phyloP scores from a whole-genome alignment of 2,113 vertebrate genomes.

The Tachycineta bicolor region DNA sequence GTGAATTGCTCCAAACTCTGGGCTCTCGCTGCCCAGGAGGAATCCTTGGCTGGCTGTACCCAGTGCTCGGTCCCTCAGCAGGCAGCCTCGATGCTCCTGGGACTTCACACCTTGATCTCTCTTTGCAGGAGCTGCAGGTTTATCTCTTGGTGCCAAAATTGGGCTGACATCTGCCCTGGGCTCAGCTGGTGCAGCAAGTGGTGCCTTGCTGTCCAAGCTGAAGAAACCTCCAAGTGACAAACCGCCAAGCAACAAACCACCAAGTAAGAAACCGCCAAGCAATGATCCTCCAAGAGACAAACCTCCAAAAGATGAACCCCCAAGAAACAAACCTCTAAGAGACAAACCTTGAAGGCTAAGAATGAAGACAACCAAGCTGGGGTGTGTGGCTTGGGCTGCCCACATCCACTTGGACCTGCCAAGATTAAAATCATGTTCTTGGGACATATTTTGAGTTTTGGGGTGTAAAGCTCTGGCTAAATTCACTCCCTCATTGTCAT shows the following conservation, averaged over 20 bases:
- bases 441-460: not conserved
- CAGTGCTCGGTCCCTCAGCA: fast-evolving
- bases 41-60: not conserved
- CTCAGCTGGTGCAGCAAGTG: fast-evolving
- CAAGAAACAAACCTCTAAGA: no score
- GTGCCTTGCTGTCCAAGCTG: fast-evolving
- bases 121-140: not conserved
- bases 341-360: no score
- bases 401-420: not conserved
- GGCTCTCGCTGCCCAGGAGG: not conserved
- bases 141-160: fast-evolving
- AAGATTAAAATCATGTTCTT: no score
- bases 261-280: no score
- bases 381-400: not conserved
- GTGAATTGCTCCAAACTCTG: fast-evolving
- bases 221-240: no score
- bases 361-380: not conserved
- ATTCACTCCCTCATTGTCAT: not conserved
- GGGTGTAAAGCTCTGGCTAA: not conserved
- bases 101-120: fast-evolving
- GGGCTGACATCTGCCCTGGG: fast-evolving
- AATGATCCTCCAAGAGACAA: no score
- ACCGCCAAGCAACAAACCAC: fast-evolving
- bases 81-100: not conserved
- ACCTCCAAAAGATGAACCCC: fast-evolving